Base-by-base conservation (phyloP, 2,888 invertebrate species). In the Caenorhabditis doughertyi region DNA sequence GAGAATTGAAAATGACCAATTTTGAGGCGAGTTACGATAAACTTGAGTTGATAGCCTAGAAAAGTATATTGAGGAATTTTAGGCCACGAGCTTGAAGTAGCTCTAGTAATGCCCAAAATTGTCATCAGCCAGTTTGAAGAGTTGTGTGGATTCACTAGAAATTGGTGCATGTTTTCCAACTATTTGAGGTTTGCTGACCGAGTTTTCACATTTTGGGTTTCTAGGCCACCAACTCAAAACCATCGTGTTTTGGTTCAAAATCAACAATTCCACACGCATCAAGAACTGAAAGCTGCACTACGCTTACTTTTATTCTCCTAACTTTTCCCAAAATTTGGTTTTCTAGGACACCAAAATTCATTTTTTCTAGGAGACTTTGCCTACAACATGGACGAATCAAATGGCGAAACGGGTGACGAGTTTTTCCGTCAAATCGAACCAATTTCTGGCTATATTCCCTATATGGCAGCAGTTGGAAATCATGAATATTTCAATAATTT, bases 361-460 rank as follows among this genome's bases (percentile, higher is more conserved):
- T 13, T 23, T 44, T 39, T 39, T 25, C n/a, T 55, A 91, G 97
- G 97, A 0, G 97, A 97, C 93, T 96, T 97, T 93, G 97, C 97
- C 0, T 97, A 97, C 92, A 96, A 97, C 92, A 95, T 97, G 96
- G 93, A 96, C 51, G 86, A 94, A 88, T 94, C 96, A 86, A 94
- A 96, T 91, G 97, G 95, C 0, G 92, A 93, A 76, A 95, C 96
- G 29, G 97, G 97, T 0, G 96, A 97, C 93, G 94, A 95, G 92
- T 97, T 97, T 92, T 96, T 97, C 97, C 94, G 95, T 1, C 87
- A 87, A 93, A 95, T 98, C 79, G 95, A 97, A 93, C 94, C 96
- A 0, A 94, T 97, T 44, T 97, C 97, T 25, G 96, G 96, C 18
- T 95, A 95, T 92, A 93, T 97, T 85, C 97, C 97, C 0, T 98